Percentiles rank a stretch among this genome's conserved stretches.
These are phyloP conservation scores for Cnemophilus loriae DNA, from an alignment of 2,113 vertebrate genomes.

Conservation along the genomic window DNA sequence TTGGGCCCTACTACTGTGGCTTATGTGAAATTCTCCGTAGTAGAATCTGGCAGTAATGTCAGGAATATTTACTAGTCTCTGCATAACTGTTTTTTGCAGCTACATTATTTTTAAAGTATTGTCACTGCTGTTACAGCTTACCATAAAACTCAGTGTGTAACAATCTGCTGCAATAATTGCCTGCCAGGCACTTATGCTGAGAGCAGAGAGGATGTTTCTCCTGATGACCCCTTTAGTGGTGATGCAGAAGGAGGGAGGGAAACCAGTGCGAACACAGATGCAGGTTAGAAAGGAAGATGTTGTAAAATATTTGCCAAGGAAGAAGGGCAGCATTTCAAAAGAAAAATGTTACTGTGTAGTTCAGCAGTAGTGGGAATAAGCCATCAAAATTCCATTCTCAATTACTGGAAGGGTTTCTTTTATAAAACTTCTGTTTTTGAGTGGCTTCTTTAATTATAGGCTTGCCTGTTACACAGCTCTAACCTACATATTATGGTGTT, in stretches of 20 bases:
- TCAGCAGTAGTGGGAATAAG: slow-evolving; percentile 1
- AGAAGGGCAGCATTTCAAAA: slow-evolving; percentile 40
- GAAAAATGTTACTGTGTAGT: slow-evolving; percentile 7
- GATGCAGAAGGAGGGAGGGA: slow-evolving; percentile 54
- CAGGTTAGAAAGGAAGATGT: slow-evolving; percentile 21
- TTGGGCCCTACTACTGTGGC: not conserved
- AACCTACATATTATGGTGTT: slow-evolving; percentile 15
- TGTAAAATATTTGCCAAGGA: slow-evolving; percentile 19
- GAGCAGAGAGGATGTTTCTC: slow-evolving; percentile 11
- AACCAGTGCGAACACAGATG: not conserved
- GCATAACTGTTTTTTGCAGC: not conserved
- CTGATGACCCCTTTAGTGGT: slow-evolving; percentile 43
- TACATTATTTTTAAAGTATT: slow-evolving; percentile 13
- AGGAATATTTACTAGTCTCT: slow-evolving; percentile 7
- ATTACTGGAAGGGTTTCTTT: slow-evolving; percentile 46
- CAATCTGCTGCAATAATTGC: slow-evolving; percentile 49
- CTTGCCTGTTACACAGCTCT: not conserved
- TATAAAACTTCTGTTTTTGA: slow-evolving; percentile 29
- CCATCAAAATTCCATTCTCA: slow-evolving; percentile 42
- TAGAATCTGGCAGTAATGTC: not conserved
- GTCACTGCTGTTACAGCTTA: not conserved
- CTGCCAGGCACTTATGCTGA: slow-evolving; percentile 14
- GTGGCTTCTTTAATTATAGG: slow-evolving; percentile 52
- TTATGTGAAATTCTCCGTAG: not conserved
- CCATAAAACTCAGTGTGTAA: not conserved